Base-by-base conservation (phyloP, 2,113 vertebrate species). In the Cheirogaleus medius region DNA sequence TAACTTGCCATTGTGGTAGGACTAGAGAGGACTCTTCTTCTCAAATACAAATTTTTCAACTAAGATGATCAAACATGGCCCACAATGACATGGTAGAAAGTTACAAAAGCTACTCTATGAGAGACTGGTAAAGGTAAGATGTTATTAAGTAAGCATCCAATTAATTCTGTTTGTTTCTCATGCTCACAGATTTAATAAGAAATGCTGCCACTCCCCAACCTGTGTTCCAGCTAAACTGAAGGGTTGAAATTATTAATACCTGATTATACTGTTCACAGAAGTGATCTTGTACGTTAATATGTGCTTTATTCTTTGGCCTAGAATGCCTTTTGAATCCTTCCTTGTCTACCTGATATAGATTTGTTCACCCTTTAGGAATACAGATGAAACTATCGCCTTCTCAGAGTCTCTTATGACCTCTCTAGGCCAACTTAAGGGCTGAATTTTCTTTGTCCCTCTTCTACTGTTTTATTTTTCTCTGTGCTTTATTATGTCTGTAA, bases 251-350 rank as follows among this genome's bases (percentile, higher is more conserved):
- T 18, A 54, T 54, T 20, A 18, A 37, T 27, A 74, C 49, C 6
- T 49, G 10, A n/a, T 44, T 6, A 37, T 12, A 6, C 34, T 39
- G 25, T 5, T 49, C 37, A 8, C 14, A n/a, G 6, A 29, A 37
- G 8, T 11, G 4, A 2, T 7, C 3, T n/a, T 21, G 7, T 29
- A 8, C 4, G 1, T 47, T 7, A 12, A 0, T 3, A 37, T 15
- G 25, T 58, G 21, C 32, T 58, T 91, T 20, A 23, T 20, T 58
- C 60, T 71, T 66, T 34, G 3, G 34, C 5, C 14, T n/a, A 21
- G 37, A n/a, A 18, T 68, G 18, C 8, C 6, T 25, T 80, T n/a
- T 47, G 63, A 81, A 8, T 56, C 20, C 77, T 58, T 39, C n/a
- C 25, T 32, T 27, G 13, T 8, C 73, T 25, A 1, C 25, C 58